Base-by-base conservation (phyloP, 2,113 vertebrate species). In the Cnemophilus loriae region DNA sequence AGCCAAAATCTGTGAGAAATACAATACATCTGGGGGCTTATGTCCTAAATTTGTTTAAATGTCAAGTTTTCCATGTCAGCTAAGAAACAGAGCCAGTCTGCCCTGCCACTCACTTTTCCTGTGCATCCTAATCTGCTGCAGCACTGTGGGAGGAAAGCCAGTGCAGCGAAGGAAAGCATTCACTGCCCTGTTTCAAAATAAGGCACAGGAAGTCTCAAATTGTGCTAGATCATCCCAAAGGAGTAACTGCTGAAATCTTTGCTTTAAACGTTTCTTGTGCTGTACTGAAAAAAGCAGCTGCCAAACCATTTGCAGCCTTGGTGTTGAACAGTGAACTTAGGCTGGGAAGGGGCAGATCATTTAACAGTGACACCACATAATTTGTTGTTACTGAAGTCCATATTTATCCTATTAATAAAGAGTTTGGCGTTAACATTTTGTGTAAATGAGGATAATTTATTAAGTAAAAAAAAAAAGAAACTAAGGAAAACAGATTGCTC, bases 381-480 rank as follows among this genome's bases (percentile, higher is more conserved):
- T 97, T 93, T 97, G 89, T 92, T 95, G 93, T 73, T 84, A 87
- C 73, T 83, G 64, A 60, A 89, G 69, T 96, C 69, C 56, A 41
- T 97, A 88, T 95, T 97, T 97, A 89, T 81, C 60, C 73, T 76
- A 92, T 96, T 97, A 97, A 96, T 94, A 96, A 91, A 56, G 84
- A 92, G 39, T 61, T 76, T 80, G 46, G 18, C 9, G 8, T 89
- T 90, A 95, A 93, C 75, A 50, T 93, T 96, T 97, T 96, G 74
- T 86, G 78, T 96, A 93, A 97, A 89, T 93, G 89, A 97, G 59
- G 71, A 97, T 81, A 90, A 83, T 96, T 85, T 93, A 77, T 90
- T 96, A 81, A 52, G 12, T 50, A 61, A 35, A 23, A 87, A 97
- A 95, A 94, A 92, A 76, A 89, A 96, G 63, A 94, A 96, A 91